These are phyloP conservation scores for Molanna angustata DNA, from an alignment of 2,888 invertebrate species.

Conservation along the genomic window DNA sequence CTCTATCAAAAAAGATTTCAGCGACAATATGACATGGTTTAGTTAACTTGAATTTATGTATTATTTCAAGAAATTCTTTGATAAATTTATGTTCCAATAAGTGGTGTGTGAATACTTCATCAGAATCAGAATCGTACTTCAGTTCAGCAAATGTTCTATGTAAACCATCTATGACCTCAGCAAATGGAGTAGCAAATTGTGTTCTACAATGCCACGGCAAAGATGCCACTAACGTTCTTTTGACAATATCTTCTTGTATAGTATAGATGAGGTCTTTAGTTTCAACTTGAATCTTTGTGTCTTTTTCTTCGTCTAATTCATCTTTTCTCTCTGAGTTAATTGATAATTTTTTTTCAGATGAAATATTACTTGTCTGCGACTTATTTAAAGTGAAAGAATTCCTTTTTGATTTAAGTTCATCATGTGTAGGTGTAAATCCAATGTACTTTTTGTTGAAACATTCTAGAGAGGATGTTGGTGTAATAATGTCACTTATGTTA, in stretches of 20 bases:
- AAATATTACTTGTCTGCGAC: too few species aligned
- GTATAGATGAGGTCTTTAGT: background rate
- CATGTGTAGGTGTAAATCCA: too few species aligned
- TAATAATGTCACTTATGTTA: conserved; percentile 9
- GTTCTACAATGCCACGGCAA: conserved; percentile 16
- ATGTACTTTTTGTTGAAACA: conserved; percentile 14
- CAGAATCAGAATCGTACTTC: conserved; percentile 9
- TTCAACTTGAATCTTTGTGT: background rate
- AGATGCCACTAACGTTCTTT: conserved; percentile 9
- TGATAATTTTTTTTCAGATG: too few species aligned
- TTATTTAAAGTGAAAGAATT: too few species aligned
- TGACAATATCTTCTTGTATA: conserved; percentile 13
- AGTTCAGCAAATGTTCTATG: conserved; percentile 10
- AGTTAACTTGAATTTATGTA: conserved; percentile 11
- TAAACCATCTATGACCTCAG: conserved; percentile 10
- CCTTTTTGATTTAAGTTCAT: too few species aligned
- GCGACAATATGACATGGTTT: conserved; percentile 3
- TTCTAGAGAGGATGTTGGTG: conserved; percentile 6
- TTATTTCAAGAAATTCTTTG: conserved; percentile 6
- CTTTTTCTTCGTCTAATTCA: too few species aligned
- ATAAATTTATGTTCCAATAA: conserved; percentile 16
- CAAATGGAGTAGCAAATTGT: conserved; percentile 11
- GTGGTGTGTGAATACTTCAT: conserved; percentile 11
- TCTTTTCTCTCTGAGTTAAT: too few species aligned
- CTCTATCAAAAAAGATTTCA: conserved; percentile 9